These are phyloP conservation scores for Seriola rivoliana DNA, from an alignment of 2,113 vertebrate genomes.

Conservation along the genomic window DNA sequence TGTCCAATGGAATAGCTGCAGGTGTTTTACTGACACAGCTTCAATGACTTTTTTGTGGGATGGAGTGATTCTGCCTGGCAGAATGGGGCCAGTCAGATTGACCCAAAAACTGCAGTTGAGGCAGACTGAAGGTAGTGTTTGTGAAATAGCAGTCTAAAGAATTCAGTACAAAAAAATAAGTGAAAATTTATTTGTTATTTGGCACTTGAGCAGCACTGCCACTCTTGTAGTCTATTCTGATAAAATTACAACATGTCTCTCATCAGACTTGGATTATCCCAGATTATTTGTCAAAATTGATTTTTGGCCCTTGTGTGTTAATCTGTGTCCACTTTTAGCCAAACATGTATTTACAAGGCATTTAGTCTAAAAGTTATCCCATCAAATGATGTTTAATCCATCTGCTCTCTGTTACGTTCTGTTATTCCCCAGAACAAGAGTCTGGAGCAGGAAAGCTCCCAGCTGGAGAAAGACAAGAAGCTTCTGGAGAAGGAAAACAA, in stretches of 20 bases:
- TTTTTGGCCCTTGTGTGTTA: neutral
- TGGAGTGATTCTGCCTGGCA: slow-evolving; percentile 39
- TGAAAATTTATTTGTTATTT: neutral
- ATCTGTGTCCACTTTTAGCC: slow-evolving; percentile 28
- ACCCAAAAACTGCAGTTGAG: slow-evolving; percentile 13
- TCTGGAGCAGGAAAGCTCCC: slow-evolving; percentile 94
- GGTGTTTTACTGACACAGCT: slow-evolving; percentile 10
- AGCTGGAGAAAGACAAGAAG: slow-evolving; percentile 97
- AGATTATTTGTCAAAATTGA: slow-evolving; percentile 50
- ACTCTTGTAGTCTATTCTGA: neutral
- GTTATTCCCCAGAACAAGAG: slow-evolving; percentile 83
- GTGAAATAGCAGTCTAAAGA: neutral
- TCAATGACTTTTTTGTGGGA: slow-evolving; percentile 14
- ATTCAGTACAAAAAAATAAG: neutral
- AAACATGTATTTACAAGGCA: slow-evolving; percentile 37
- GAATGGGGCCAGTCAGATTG: slow-evolving; percentile 45
- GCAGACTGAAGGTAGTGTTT: neutral
- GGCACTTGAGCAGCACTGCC: neutral
- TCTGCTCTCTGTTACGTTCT: neutral
- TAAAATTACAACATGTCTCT: slow-evolving; percentile 8
- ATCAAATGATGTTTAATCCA: slow-evolving; percentile 26
- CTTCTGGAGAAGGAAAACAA: slow-evolving; percentile 98
- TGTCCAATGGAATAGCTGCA: slow-evolving; percentile 4
- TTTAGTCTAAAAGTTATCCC: slow-evolving; percentile 21
- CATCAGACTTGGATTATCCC: slow-evolving; percentile 42